Evolutionary conservation across 2,113 vertebrate genomes (phyloP).

Genomic region (Zingel zingel): DNA sequence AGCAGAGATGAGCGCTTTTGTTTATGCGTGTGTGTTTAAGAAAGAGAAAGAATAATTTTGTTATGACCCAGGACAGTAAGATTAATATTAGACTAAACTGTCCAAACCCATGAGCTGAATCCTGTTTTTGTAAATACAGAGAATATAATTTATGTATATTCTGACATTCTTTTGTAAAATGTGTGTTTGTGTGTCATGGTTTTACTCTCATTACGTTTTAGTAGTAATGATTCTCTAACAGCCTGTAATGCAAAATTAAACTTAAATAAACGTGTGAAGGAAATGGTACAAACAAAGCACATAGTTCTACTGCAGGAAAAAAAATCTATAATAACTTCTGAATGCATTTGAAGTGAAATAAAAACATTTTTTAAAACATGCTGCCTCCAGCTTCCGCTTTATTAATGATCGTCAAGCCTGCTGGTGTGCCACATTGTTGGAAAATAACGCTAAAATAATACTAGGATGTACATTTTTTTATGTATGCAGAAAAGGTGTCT

Average conservation of each 20-base stretch:
- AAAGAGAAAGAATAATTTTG: neutral
- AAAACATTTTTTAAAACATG: neutral
- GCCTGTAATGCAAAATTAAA: neutral
- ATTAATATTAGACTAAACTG: neutral
- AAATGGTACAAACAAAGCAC: neutral
- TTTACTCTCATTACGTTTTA: rapidly evolving
- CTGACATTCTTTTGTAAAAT: neutral
- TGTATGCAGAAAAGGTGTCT: neutral
- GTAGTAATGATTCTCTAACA: neutral
- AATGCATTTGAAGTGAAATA: slow-evolving; percentile 12
- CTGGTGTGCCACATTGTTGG: neutral
- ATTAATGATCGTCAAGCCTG: neutral
- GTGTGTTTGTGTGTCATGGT: rapidly evolving
- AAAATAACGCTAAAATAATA: neutral
- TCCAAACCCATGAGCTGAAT: neutral
- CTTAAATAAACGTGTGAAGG: neutral
- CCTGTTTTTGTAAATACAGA: slow-evolving; percentile 18
- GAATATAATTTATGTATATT: neutral
- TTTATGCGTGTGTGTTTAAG: neutral
- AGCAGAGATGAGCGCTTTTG: neutral
- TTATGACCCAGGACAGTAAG: neutral
- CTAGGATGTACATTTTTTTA: no score
- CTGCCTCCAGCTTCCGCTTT: neutral
- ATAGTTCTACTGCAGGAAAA: neutral
- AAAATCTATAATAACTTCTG: no score